Conservation (phyloP, 2,113 vertebrate genomes). For the Phrynosoma blainvillii region DNA sequence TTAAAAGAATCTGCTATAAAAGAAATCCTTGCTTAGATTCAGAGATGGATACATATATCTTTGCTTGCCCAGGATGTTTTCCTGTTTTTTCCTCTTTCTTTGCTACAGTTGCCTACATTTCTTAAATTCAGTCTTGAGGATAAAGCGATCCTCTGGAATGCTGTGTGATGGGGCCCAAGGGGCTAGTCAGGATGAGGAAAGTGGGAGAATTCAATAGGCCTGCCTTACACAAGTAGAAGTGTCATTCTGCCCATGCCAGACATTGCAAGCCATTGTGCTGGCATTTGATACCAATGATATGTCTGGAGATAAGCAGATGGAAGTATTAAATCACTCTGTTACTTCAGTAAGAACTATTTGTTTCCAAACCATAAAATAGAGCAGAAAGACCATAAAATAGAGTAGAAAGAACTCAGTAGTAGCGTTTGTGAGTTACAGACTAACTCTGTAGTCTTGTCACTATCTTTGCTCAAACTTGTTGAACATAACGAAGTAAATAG, state of each 20-base stretch:
- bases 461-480: too few species aligned
- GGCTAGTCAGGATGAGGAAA: background rate
- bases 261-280: background rate
- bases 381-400: background rate
- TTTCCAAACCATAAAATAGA: background rate
- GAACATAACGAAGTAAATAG: too few species aligned
- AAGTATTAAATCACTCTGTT: background rate
- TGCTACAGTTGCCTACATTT: background rate
- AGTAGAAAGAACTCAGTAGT: background rate
- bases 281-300: background rate
- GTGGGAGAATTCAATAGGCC: background rate
- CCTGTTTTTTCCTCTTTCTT: too few species aligned
- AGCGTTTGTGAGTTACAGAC: background rate
- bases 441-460: too few species aligned
- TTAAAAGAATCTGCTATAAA: background rate
- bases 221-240: background rate
- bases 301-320: background rate
- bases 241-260: background rate
- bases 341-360: background rate
- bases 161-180: background rate
- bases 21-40: background rate
- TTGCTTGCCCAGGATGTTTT: background rate
- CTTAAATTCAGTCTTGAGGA: background rate
- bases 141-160: background rate
- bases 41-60: background rate